Percentiles rank a stretch among this genome's conserved stretches.
phyloP scores from a whole-genome alignment of 1,140 invertebrate species.

The Caerostris extrusa region DNA sequence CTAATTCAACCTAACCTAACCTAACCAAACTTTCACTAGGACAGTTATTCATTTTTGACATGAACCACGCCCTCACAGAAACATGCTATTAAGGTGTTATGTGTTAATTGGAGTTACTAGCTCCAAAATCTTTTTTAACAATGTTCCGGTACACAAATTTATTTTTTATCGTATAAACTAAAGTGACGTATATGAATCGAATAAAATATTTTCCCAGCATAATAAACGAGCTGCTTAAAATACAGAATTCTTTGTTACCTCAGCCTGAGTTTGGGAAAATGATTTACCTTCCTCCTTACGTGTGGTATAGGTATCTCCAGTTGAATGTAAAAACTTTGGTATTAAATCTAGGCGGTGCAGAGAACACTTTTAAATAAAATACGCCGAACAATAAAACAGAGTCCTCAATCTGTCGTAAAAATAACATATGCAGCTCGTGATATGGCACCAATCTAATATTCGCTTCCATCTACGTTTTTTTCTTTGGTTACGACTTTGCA shows the following conservation, averaged over 20 bases:
- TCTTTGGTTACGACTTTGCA: conserved; percentile 1
- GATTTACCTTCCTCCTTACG: background rate
- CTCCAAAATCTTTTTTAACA: no score
- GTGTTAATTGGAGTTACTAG: background rate
- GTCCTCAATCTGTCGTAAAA: conserved; percentile 1
- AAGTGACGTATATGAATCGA: background rate
- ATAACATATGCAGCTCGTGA: background rate
- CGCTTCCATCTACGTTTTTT: background rate
- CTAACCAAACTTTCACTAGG: no score
- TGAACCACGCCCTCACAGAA: background rate
- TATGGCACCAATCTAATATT: background rate
- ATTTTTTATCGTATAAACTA: background rate
- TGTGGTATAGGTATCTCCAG: background rate
- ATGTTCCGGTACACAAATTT: background rate
- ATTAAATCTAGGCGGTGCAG: background rate
- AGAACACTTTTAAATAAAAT: background rate
- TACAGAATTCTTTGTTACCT: background rate
- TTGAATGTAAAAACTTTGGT: background rate
- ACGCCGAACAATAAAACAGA: background rate
- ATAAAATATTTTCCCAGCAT: background rate
- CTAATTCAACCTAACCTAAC: no score
- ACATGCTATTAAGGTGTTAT: background rate
- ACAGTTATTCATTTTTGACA: background rate
- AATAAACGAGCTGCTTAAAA: conserved; percentile 19
- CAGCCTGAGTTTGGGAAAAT: background rate